Evolutionary conservation across 2,113 vertebrate species (phyloP).

Genomic region (Tragelaphus scriptus): DNA sequence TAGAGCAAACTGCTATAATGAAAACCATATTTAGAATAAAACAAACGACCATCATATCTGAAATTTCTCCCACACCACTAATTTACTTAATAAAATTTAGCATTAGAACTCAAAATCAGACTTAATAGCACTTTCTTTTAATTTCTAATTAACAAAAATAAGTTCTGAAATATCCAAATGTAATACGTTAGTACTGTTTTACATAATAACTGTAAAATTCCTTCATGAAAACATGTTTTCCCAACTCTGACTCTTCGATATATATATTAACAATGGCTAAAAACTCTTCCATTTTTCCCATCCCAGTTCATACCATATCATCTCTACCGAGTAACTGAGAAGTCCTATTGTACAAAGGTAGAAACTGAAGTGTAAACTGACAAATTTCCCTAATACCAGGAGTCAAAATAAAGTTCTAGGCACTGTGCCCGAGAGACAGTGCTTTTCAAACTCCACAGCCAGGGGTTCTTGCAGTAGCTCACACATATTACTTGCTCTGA

Average conservation of each 20-base stretch:
- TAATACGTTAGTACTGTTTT: background rate
- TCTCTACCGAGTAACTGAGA: background rate
- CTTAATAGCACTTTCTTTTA: background rate
- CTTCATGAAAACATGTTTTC: background rate
- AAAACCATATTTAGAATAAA: slow-evolving; percentile 8
- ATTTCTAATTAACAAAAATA: slow-evolving; percentile 11
- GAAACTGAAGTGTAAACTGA: background rate
- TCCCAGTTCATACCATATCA: background rate
- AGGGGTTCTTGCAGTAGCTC: background rate
- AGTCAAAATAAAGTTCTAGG: background rate
- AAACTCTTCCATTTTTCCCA: background rate
- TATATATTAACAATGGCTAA: background rate
- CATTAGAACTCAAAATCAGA: slow-evolving; percentile 21
- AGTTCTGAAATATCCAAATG: background rate
- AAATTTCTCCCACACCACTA: background rate
- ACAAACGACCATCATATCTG: background rate
- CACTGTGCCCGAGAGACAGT: background rate
- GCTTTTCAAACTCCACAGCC: background rate
- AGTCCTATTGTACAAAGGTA: background rate
- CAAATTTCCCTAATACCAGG: background rate
- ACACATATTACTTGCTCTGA: background rate
- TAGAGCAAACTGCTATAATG: background rate
- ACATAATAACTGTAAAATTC: background rate
- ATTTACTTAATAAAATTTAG: background rate
- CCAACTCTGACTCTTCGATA: background rate